Evolutionary conservation across 2,113 vertebrate genomes (phyloP).

Genomic region (Platysternon megacephalum): DNA sequence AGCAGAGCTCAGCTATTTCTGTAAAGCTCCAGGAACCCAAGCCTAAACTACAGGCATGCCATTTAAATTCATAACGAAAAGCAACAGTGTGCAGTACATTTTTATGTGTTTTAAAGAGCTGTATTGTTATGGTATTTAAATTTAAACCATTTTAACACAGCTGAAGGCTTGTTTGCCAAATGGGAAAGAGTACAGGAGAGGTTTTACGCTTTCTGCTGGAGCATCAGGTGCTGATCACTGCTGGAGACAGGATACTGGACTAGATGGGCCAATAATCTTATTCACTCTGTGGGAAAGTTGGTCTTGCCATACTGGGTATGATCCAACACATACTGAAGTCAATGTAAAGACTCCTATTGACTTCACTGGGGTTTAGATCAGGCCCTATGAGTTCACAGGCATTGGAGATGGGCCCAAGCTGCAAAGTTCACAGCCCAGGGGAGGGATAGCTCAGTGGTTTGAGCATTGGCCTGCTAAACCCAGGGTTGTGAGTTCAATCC

Average conservation of each 20-base stretch:
- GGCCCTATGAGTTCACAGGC: accelerated
- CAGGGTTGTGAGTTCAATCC: too few species aligned
- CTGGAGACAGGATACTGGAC: accelerated
- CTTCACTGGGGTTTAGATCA: neutral
- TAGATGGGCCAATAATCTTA: neutral
- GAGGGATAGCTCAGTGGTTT: too few species aligned
- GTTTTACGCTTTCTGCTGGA: neutral
- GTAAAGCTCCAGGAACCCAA: conserved; percentile 38
- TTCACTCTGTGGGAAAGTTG: neutral
- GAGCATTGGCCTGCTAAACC: too few species aligned
- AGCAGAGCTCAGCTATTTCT: conserved; percentile 57
- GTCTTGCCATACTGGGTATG: neutral
- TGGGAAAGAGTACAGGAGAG: neutral
- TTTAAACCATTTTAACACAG: neutral
- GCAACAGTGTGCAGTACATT: neutral
- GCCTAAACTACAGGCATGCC: neutral
- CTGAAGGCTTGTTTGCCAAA: neutral
- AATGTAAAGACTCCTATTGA: neutral
- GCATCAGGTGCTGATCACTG: neutral
- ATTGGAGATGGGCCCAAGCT: neutral
- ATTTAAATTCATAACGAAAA: conserved; percentile 24
- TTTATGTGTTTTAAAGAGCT: neutral
- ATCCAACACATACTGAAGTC: neutral
- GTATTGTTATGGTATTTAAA: neutral
- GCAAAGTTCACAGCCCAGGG: neutral